A percentile compares a stretch with the other conserved stretches of the same genome.
phyloP scores from a whole-genome alignment of 1,140 invertebrate genomes.

The Drosophila oshimai region DNA sequence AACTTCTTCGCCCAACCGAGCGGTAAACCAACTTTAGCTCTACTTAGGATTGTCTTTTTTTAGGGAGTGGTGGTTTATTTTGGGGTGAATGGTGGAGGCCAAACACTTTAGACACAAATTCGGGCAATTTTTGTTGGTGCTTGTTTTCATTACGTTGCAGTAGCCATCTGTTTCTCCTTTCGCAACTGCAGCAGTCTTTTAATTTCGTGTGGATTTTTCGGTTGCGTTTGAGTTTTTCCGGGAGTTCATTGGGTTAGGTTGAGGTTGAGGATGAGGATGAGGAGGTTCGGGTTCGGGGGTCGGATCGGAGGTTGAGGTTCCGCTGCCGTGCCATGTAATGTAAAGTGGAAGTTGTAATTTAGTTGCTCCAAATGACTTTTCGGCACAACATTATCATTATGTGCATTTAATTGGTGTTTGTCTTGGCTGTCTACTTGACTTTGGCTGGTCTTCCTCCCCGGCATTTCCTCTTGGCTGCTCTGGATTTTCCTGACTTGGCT shows the following conservation, averaged over 20 bases:
- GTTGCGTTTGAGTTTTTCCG: slow-evolving; percentile 11
- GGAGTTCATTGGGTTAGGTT: slow-evolving; percentile 4
- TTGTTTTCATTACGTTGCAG: slow-evolving; percentile 76
- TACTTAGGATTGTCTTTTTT: slow-evolving; percentile 31
- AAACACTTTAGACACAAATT: slow-evolving; percentile 47
- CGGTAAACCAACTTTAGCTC: slow-evolving; percentile 57
- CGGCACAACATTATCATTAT: slow-evolving; percentile 80
- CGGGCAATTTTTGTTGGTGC: slow-evolving; percentile 25
- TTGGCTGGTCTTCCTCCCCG: neutral
- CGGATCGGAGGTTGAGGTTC: slow-evolving; percentile 17
- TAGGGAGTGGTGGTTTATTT: slow-evolving; percentile 3
- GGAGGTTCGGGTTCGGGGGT: slow-evolving; percentile 1
- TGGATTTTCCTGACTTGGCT: slow-evolving; percentile 27
- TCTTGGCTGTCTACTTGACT: slow-evolving; percentile 53
- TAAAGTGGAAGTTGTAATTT: slow-evolving; percentile 80
- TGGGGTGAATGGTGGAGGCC: neutral
- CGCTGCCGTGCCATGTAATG: slow-evolving; percentile 68
- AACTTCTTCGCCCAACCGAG: slow-evolving; percentile 64
- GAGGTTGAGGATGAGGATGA: neutral
- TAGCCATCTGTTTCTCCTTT: slow-evolving; percentile 64
- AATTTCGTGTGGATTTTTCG: slow-evolving; percentile 70
- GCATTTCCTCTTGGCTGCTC: slow-evolving; percentile 1
- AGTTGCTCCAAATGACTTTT: slow-evolving; percentile 78
- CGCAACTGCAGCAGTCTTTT: slow-evolving; percentile 69
- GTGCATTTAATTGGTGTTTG: slow-evolving; percentile 77